A percentile compares a stretch with the other conserved stretches of the same genome.
phyloP scores from a whole-genome alignment of 2,797 vertebrate species.

The Sardinella longiceps region DNA sequence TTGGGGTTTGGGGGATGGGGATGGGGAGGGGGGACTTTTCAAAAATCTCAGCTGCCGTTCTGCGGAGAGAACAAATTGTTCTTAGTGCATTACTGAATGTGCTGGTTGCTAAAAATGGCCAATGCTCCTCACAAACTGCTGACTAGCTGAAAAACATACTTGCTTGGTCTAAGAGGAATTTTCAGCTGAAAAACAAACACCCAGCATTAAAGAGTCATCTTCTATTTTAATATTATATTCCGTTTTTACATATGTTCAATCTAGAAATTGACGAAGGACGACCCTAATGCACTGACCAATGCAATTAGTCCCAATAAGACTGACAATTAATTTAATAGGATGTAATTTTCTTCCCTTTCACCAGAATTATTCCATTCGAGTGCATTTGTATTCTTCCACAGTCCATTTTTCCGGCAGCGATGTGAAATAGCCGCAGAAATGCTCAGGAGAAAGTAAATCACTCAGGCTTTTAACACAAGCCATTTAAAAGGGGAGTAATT shows the following conservation, averaged over 20 bases:
- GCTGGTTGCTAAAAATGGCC: conserved; percentile 17
- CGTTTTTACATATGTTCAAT: not conserved
- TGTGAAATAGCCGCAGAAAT: not conserved
- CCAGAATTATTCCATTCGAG: not conserved
- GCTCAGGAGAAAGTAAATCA: not conserved
- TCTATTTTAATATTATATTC: not conserved
- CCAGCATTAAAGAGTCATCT: not conserved
- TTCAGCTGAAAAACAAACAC: conserved; percentile 17
- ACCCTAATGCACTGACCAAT: not conserved
- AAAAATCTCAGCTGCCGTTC: not conserved
- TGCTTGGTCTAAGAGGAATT: conserved; percentile 4
- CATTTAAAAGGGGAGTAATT: not conserved
- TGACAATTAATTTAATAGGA: not conserved
- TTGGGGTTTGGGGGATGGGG: not conserved
- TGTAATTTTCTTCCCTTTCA: not conserved
- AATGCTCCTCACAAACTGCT: not conserved
- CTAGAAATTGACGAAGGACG: not conserved
- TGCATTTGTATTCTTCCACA: not conserved
- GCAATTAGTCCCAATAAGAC: not conserved
- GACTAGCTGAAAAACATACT: not conserved
- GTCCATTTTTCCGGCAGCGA: not conserved
- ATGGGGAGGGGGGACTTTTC: not conserved
- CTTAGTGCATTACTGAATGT: conserved; percentile 14
- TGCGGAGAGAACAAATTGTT: conserved; percentile 1
- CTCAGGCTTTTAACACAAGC: conserved; percentile 14